Conservation (phyloP, 1,140 invertebrate genomes). For the Oppia nitens region DNA sequence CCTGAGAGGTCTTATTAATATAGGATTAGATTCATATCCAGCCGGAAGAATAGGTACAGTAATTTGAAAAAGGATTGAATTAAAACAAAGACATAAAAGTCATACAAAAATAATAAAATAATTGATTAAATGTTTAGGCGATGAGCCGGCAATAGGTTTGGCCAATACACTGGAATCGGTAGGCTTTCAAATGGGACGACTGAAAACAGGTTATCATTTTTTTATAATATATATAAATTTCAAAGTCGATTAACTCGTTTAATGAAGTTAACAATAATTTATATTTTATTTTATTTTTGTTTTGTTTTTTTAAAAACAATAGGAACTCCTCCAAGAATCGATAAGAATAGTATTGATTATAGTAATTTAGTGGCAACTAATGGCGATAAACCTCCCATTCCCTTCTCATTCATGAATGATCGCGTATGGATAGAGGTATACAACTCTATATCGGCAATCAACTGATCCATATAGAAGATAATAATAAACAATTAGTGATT, state of each 20-base stretch:
- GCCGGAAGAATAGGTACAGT: constrained; percentile 52
- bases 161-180: constrained; percentile 54
- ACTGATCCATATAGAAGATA: too few species aligned
- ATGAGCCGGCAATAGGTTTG: constrained; percentile 60
- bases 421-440: constrained; percentile 58
- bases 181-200: constrained; percentile 58
- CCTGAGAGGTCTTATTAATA: constrained; percentile 69
- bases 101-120: neutral
- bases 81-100: neutral
- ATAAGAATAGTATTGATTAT: constrained; percentile 55
- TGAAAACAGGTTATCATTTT: constrained; percentile 72
- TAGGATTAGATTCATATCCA: constrained; percentile 55
- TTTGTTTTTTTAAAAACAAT: too few species aligned
- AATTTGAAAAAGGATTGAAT: too few species aligned
- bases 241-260: too few species aligned
- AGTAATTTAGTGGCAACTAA: constrained; percentile 33
- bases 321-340: constrained; percentile 72
- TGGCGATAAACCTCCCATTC: constrained; percentile 52
- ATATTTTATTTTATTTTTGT: too few species aligned
- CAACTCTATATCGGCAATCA: constrained; percentile 8
- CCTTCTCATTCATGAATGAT: constrained; percentile 77
- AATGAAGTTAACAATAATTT: too few species aligned
- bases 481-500: neutral
- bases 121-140: constrained; percentile 29
- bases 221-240: too few species aligned